Base-by-base conservation (phyloP, 2,888 invertebrate genomes). In the Apodemia zela region DNA sequence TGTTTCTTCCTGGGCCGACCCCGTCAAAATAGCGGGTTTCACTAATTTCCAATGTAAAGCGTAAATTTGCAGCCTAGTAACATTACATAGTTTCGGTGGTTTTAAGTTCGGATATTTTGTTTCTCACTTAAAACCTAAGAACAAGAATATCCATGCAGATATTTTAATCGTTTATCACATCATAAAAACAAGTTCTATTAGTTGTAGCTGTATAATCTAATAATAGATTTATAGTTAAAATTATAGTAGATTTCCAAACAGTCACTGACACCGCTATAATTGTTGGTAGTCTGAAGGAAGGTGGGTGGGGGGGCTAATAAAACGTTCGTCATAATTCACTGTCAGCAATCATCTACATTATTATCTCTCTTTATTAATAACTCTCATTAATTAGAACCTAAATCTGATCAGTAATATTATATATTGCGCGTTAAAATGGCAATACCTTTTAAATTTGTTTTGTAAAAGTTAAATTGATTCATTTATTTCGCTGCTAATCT, bases 321-420 rank as follows among this genome's bases (percentile, higher is more conserved):
- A 57, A 57, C 54, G 15, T 15, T 54, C 21, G 7, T 25, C 29
- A 57, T 57, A 29, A 8, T 25, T 57, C 54, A 57, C 54, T 54
- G 54, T 54, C 54, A 21, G 15, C 54, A 54, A 54, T 38, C n/a
- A 21, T 49, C 45, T 60, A 47, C 8, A 29, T 60, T 29, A 29
- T 61, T 45, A 33, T 21, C 51, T 61, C 21, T 17, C 47, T 35
- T 13, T 54, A 61, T 35, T 51, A 61, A 61, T 61, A 51, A 61
- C 51, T 38, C 49, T 61, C 51, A 61, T 61, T 61, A 51, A 61
- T 61, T 61, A 61, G 18, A 38, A 35, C 51, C 38, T 61, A 29
- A 47, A 17, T 54, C 54, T 54, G 54, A 54, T 54, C 29, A 15
- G 13, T 3, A 13, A 21, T 13, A 11, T 15, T 15, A 54, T 25